Evolutionary conservation across 2,888 invertebrate genomes (phyloP).

Genomic region (Philonicus albiceps): DNA sequence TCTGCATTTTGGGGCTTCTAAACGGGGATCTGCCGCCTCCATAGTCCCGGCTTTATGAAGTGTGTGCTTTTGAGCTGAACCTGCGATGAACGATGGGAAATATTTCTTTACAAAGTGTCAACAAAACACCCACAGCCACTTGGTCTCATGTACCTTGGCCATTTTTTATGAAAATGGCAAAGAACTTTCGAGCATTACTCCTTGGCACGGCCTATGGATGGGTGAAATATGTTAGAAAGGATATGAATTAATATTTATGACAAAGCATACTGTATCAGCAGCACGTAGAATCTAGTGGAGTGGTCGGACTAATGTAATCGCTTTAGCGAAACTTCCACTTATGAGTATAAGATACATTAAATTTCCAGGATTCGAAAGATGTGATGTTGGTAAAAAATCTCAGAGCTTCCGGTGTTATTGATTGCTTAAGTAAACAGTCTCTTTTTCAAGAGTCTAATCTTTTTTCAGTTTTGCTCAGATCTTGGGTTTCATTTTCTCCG

Average conservation of each 20-base stretch:
- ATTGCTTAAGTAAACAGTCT: not conserved
- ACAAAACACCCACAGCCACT: constrained; percentile 1
- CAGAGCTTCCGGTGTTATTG: not conserved
- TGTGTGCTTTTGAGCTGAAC: not conserved
- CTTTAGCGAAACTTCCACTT: not conserved
- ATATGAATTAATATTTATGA: constrained; percentile 36
- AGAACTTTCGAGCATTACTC: not conserved
- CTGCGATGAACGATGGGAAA: not conserved
- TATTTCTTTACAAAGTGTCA: constrained; percentile 10
- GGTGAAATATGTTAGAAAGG: not conserved
- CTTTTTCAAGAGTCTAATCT: not conserved
- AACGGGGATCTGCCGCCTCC: not conserved
- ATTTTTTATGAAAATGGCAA: not conserved
- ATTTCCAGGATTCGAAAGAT: not conserved
- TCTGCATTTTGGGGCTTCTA: not conserved
- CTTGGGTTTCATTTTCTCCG: not conserved
- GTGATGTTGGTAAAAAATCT: not conserved
- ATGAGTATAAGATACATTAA: not conserved
- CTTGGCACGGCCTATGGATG: not conserved
- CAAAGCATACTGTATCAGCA: not conserved
- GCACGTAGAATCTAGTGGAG: not conserved
- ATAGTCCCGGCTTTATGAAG: not conserved
- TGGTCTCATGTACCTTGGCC: not conserved
- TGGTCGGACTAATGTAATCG: not conserved
- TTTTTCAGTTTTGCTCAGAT: not conserved